Base-by-base conservation (phyloP, 1,140 invertebrate species). In the Drosophila pseudoobscura region DNA sequence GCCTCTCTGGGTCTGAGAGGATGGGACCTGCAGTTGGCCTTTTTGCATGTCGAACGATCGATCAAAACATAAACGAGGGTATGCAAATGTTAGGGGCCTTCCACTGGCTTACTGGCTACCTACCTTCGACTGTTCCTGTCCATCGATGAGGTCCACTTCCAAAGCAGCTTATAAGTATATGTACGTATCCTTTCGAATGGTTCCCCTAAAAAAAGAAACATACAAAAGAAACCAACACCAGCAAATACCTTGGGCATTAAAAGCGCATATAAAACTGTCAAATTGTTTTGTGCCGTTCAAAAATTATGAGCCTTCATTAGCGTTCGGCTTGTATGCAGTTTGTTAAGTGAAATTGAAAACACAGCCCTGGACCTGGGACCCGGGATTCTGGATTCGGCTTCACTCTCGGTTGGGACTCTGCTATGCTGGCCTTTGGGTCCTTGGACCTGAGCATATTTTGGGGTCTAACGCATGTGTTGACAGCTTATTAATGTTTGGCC, bases 261-360 rank as follows among this genome's bases (percentile, higher is more conserved):
- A 82, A 83, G 78, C 82, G 78, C 78, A 83, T 88, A 88, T 88
- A 88, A 88, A 88, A 88, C 83, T 88, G 83, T 88, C 83, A 88
- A 88, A 88, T 87, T 78, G 83, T 73, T 88, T 88, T 83, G 83
- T 88, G 83, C 73, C 66, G 60, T 56, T 63, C 71, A 71, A 88
- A 88, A 88, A 72, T 88, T 88, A 88, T 88, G 83, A 78, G 83
- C 57, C 83, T 88, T 88, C 83, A 88, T 88, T 88, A 88, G 83
- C 60, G 83, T 76, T 64, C 62, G 57, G 51, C 75, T 79, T 78
- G 83, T 76, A 82, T 78, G 83, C 78, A 88, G 83, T 83, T 88
- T 88, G 83, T 88, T 83, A 83, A 88, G 78, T 87, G 78, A 87
- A 87, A 87, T 88, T 78, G 66, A 78, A 87, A 87, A 87, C 82